Conservation (phyloP, 2,888 invertebrate genomes). For the Rhimphoctona megacephalus region DNA sequence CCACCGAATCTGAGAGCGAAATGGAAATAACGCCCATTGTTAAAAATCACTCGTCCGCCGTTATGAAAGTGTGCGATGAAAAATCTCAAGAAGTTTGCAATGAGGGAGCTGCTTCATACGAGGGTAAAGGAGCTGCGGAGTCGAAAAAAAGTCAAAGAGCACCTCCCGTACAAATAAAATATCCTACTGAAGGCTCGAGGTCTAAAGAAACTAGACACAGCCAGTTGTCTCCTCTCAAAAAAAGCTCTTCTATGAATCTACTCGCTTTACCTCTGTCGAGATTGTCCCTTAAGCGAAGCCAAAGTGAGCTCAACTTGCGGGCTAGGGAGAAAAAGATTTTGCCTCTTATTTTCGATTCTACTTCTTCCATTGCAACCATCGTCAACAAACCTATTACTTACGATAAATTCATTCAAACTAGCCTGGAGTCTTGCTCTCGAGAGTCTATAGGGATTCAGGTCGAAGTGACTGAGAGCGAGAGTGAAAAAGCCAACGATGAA, state of each 20-base stretch:
- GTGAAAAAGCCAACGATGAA: neutral
- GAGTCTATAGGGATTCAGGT: conserved; percentile 83
- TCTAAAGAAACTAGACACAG: conserved; percentile 30
- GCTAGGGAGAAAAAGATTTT: conserved; percentile 74
- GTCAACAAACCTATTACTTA: conserved; percentile 81
- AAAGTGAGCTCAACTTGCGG: conserved; percentile 82
- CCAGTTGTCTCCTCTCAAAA: conserved; percentile 76
- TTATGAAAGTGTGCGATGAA: conserved; percentile 73
- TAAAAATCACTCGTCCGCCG: conserved; percentile 77
- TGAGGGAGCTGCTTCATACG: neutral
- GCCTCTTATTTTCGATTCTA: conserved; percentile 80
- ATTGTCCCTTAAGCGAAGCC: conserved; percentile 79
- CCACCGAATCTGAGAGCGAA: conserved; percentile 78
- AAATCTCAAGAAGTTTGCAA: conserved; percentile 13
- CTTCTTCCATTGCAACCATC: conserved; percentile 84
- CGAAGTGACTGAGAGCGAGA: conserved; percentile 69
- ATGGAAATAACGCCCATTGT: conserved; percentile 82
- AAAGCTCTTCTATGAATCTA: conserved; percentile 82
- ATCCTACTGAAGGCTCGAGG: conserved; percentile 66
- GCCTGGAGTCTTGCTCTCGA: conserved; percentile 73
- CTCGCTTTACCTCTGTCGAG: conserved; percentile 72
- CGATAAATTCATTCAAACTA: conserved; percentile 82
- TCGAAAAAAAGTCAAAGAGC: conserved; percentile 22
- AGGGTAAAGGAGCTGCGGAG: neutral
- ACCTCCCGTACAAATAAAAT: conserved; percentile 59